A percentile compares a stretch with the other conserved stretches of the same genome.
Conservation (phyloP, 2,888 invertebrate genomes). For the Ophion obscuratus region DNA sequence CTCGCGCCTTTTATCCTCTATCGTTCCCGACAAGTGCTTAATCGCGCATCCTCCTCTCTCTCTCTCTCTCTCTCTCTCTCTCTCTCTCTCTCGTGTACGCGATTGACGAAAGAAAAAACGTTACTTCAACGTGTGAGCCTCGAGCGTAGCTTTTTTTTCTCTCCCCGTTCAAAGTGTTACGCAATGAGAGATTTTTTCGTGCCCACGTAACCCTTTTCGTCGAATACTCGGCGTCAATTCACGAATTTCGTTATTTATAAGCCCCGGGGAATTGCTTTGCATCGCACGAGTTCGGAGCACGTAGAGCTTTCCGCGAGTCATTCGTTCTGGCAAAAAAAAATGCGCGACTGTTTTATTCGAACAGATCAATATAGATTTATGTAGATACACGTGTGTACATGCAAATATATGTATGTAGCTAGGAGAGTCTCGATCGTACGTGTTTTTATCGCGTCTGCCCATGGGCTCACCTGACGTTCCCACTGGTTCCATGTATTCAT, state of each 20-base stretch:
- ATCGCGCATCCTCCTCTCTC: not conserved
- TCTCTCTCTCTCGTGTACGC: not conserved
- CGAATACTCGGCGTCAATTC: no score
- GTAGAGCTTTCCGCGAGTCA: not conserved
- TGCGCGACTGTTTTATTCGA: not conserved
- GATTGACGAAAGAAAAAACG: not conserved
- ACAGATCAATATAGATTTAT: not conserved
- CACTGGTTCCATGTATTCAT: not conserved
- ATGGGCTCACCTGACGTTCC: not conserved
- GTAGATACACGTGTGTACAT: not conserved
- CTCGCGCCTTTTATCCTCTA: not conserved
- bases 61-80: not conserved
- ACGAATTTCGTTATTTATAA: no score
- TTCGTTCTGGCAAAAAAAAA: not conserved
- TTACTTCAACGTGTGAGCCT: not conserved
- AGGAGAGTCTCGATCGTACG: not conserved
- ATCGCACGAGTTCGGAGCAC: not conserved
- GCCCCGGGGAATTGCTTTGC: no score
- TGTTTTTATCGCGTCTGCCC: not conserved
- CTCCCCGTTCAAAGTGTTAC: no score
- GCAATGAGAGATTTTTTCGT: no score
- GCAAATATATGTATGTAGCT: no score
- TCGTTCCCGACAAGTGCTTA: constrained; percentile 6
- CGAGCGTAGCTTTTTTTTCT: no score
- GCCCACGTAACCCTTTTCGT: no score